phyloP scores from a whole-genome alignment of 2,113 vertebrate genomes.

The Neofelis nebulosa region DNA sequence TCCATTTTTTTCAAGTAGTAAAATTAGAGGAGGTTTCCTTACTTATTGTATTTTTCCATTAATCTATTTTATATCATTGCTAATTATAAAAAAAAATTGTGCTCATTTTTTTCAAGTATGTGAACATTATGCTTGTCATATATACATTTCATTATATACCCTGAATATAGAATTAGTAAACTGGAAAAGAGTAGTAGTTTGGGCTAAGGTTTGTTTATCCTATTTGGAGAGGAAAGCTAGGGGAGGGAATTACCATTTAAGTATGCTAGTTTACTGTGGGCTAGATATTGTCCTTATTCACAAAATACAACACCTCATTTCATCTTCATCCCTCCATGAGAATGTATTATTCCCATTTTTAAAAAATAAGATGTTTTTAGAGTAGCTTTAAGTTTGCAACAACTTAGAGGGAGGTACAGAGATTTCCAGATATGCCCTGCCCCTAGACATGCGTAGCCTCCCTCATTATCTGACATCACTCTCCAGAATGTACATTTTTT shows the following conservation, averaged over 20 bases:
- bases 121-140: background rate
- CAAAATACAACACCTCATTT: background rate
- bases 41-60: background rate
- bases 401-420: background rate
- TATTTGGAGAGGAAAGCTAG: background rate
- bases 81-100: conserved; percentile 11
- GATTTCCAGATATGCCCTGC: background rate
- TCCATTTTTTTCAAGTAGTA: background rate
- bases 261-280: background rate
- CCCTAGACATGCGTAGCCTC: background rate
- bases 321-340: background rate
- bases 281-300: background rate
- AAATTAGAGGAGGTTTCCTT: background rate
- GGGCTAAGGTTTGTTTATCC: background rate
- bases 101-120: background rate
- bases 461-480: background rate
- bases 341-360: background rate
- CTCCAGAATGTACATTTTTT: background rate
- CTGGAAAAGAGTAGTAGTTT: background rate
- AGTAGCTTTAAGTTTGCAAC: background rate
- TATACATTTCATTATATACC: background rate
- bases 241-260: background rate
- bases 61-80: background rate
- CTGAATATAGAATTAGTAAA: background rate
- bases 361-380: background rate